Base-by-base conservation (phyloP, 2,113 vertebrate genomes). In the human region DNA sequence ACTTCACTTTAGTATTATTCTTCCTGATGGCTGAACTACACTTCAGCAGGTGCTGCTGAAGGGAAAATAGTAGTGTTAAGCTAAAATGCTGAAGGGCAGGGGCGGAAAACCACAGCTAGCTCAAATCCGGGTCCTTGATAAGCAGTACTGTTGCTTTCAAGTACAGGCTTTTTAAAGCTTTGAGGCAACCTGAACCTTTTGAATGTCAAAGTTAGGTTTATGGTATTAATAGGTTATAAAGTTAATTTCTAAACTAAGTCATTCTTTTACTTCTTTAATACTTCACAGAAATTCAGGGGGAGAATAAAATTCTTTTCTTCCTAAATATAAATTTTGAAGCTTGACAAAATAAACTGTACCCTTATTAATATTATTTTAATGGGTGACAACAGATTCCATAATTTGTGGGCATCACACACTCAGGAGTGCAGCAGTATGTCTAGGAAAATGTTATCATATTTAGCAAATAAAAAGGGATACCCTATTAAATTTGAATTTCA, bases 41-140 rank as follows among this genome's bases (percentile, higher is more conserved):
- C 52, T 73, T 82, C 52, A 52, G 30, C 59, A 93, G 89, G 73
- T 94, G 52, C 78, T 89, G 40, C 35, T 55, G 78, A 97, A 90
- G 75, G 76, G 81, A 96, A 95, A 97, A 94, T 35, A 92, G 78
- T 84, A 87, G 38, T 79, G 40, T 68, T 83, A 83, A 91, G 72
- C 45, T 96, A 94, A 94, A 96, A 78, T 48, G 38, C 52, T 88
- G 17, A 64, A 90, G 94, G 48, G 55, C 66, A 96, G 35, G 40
- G 55, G 38, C 0, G 1, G 84, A 97, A 97, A 96, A 72, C 38
- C 38, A 84, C 38, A 78, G n/a, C 32, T 81, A 72, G 30, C 11
- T 93, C 32, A 93, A 92, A 89, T 92, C 48, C 89, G 17, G 35
- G 64, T 84, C 35, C 64, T 94, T 93, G 87, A 81, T 89, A 92